phyloP scores from a whole-genome alignment of 2,113 vertebrate genomes.

The Eurypyga helias region DNA sequence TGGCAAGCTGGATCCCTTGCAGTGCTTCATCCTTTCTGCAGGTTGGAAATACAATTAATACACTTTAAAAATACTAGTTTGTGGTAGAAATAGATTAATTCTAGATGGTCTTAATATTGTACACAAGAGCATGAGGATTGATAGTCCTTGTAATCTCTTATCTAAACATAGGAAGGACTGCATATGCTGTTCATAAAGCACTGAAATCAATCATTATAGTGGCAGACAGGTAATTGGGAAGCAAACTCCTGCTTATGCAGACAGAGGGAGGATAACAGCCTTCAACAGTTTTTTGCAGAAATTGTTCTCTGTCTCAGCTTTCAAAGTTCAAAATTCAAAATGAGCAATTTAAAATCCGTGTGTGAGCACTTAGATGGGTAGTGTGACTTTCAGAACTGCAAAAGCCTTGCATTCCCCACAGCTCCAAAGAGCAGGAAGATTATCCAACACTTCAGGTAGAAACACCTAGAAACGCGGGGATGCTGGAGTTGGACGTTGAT shows the following conservation, averaged over 20 bases:
- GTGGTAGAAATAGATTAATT: background rate
- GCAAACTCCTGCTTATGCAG: background rate
- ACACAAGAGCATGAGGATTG: conserved; percentile 29
- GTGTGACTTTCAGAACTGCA: background rate
- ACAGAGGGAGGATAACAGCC: background rate
- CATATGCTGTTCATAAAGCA: conserved; percentile 51
- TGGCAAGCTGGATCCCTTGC: background rate
- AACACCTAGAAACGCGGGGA: background rate
- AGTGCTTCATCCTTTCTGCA: background rate
- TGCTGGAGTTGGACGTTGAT: accelerated
- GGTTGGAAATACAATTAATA: background rate
- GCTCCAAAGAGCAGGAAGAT: background rate
- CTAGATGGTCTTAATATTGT: background rate
- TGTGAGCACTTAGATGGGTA: background rate
- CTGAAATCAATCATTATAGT: conserved; percentile 50
- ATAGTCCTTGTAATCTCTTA: conserved; percentile 62
- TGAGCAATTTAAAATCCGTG: background rate
- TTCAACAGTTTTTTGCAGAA: background rate
- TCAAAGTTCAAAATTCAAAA: background rate
- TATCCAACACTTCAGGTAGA: background rate
- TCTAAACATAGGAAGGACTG: conserved; percentile 39
- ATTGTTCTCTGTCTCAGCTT: background rate
- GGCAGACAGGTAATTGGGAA: conserved; percentile 39
- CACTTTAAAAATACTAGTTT: background rate
- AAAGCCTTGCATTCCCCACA: background rate